Evolutionary conservation across 30 jellyfish, hydroid and myxozoan genomes (phyloP), one percentile per base, ranked within the genome.

Genomic region (Cassiopea xamachana): DNA sequence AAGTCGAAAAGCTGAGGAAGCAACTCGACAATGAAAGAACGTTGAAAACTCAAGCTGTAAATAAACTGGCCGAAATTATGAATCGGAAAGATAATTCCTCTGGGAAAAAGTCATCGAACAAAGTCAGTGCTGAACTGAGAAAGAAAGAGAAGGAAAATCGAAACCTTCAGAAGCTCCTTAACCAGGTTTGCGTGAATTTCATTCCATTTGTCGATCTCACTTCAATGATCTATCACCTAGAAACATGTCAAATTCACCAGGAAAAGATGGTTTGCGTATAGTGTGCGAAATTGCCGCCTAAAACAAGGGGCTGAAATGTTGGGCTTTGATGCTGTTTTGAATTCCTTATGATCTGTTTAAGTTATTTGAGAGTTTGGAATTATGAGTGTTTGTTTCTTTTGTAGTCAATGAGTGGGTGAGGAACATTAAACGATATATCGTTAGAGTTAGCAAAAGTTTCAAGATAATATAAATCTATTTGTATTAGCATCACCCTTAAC

Each of bases 91-190:
- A 94, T 82, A 67, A 81, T 44, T 48, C 96, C 4, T 44, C 83
- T 17, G 80, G 81, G 17, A 93, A 93, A 67, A 94, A 82, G 61
- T 64, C 97, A 1, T 64, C 97, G 17, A 93, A 88, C 81, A 94
- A 90, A 90, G 97, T 90, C 68, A 86, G 92, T 60, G 91, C 98
- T 6, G 98, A 90, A 75, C 55, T 94, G 85, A 94, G 93, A 86
- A 94, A 94, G 88, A 94, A 94, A 55, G 98, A 94, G 60, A 90
- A 90, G 83, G 98, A 94, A 50, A 94, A 94, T 75, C 75, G 96
- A 69, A 94, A 89, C 17, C 86, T 94, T 4, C 97, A 89, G 67
- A 61, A 88, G 48, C 93, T 84, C 51, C 68, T 94, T 19, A 82
- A 77, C 62, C 97, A 94, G 97, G 98, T 94, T 1, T 14, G 89